These are phyloP conservation scores for Amorpha juglandis DNA, from an alignment of 2,888 invertebrate species.

Conservation along the genomic window DNA sequence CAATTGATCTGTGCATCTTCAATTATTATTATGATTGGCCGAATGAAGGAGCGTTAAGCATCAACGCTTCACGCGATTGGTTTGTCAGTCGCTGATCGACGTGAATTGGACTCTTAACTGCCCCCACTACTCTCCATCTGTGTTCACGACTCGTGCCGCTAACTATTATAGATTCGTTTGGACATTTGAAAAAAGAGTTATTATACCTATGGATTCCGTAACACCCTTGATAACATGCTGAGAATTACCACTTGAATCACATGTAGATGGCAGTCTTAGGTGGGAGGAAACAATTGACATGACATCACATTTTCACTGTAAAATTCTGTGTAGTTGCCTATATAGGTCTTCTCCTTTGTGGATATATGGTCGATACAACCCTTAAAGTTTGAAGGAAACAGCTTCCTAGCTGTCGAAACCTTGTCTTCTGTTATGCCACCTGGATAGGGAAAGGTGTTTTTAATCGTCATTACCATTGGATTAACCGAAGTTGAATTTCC, in stretches of 20 bases:
- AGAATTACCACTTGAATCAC: not conserved
- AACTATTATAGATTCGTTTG: not conserved
- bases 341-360: slow-evolving; percentile 57
- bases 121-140: too few species aligned
- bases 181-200: not conserved
- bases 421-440: slow-evolving; percentile 83
- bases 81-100: too few species aligned
- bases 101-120: too few species aligned
- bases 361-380: slow-evolving; percentile 86
- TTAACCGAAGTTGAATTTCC: too few species aligned
- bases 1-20: too few species aligned
- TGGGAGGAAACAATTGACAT: slow-evolving; percentile 74
- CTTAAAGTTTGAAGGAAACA: slow-evolving; percentile 83
- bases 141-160: too few species aligned
- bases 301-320: slow-evolving; percentile 77
- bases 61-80: too few species aligned
- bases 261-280: slow-evolving; percentile 40
- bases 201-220: not conserved
- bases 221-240: not conserved
- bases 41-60: too few species aligned
- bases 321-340: slow-evolving; percentile 65
- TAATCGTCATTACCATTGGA: not conserved
- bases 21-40: too few species aligned
- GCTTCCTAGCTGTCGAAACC: slow-evolving; percentile 67
- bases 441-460: slow-evolving; percentile 45